phyloP scores from a whole-genome alignment of 1,140 invertebrate genomes.

The Scaptomyza graminum region DNA sequence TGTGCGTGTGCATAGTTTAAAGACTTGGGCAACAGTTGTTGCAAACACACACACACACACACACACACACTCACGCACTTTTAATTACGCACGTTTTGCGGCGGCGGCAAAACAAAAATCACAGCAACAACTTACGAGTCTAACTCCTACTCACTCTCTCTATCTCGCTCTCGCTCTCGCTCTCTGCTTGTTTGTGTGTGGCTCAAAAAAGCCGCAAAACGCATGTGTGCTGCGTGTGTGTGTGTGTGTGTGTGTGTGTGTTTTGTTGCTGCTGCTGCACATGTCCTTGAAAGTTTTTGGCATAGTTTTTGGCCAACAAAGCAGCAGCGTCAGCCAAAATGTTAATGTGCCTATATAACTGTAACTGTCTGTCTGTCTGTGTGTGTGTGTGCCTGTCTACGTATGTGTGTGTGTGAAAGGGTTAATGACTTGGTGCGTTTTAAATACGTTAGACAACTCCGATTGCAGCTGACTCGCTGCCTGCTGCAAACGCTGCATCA shows the following conservation, averaged over 20 bases:
- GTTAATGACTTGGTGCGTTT: conserved; percentile 60
- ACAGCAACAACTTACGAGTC: conserved; percentile 40
- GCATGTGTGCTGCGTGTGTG: conserved; percentile 51
- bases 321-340: conserved; percentile 30
- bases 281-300: conserved; percentile 84
- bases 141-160: background rate
- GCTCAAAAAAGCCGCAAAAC: conserved; percentile 59
- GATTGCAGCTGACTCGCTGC: conserved; percentile 37
- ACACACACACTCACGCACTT: conserved; percentile 46
- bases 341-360: conserved; percentile 68
- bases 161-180: background rate
- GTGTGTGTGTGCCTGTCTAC: conserved; percentile 3
- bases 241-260: background rate
- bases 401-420: conserved; percentile 18
- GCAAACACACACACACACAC: conserved; percentile 22
- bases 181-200: background rate
- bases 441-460: no score
- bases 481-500: conserved; percentile 47
- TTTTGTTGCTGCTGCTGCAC: conserved; percentile 49
- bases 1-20: conserved; percentile 39
- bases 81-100: conserved; percentile 82
- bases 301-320: conserved; percentile 71
- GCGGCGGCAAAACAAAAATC: conserved; percentile 59
- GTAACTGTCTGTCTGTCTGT: conserved; percentile 1
- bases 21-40: conserved; percentile 36